phyloP scores from a whole-genome alignment of 2,797 vertebrate species.

The Pogonophryne albipinna region DNA sequence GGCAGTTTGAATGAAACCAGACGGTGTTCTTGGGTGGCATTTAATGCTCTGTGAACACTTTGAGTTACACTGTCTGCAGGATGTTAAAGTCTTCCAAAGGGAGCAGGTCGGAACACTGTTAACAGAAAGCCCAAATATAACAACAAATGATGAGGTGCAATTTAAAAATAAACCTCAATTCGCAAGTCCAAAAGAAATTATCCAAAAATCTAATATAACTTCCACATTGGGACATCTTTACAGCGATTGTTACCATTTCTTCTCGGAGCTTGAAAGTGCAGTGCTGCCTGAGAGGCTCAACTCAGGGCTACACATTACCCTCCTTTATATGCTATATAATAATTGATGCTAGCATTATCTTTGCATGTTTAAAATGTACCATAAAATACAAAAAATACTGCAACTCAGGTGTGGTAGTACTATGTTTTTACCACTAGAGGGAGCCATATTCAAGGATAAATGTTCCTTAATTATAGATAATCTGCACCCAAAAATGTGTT shows the following conservation, averaged over 20 bases:
- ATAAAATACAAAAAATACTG: too few species aligned
- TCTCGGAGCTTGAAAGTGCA: background rate
- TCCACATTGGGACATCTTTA: too few species aligned
- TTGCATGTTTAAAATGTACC: too few species aligned
- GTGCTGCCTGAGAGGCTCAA: background rate
- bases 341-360: too few species aligned
- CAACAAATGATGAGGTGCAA: background rate
- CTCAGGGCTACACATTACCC: too few species aligned
- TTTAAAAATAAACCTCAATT: background rate
- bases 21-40: constrained; percentile 50
- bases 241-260: background rate
- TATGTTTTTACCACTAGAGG: constrained; percentile 25
- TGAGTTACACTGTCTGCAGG: background rate
- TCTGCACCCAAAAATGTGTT: too few species aligned
- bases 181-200: too few species aligned
- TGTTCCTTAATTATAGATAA: background rate
- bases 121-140: background rate
- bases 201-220: too few species aligned
- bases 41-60: constrained; percentile 51
- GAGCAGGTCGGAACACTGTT: background rate
- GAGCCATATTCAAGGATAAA: constrained; percentile 12
- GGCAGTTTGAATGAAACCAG: constrained; percentile 26
- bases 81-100: too few species aligned
- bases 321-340: too few species aligned
- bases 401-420: background rate